Conservation (phyloP, 2,797 vertebrate genomes). For the Myiotriccus ornatus region DNA sequence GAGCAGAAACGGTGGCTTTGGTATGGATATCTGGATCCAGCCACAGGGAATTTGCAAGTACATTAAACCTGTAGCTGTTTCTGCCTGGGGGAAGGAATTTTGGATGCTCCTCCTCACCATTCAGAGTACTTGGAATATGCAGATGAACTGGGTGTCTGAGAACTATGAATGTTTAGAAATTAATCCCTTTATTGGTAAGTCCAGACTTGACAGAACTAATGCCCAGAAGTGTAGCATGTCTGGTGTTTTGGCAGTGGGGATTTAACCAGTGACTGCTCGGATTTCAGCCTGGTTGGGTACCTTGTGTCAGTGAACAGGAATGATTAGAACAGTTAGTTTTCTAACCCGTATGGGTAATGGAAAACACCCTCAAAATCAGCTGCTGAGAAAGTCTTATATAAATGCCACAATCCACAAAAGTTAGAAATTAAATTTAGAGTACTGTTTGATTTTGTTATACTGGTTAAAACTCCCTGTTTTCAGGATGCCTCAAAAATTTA, state of each 20-base stretch:
- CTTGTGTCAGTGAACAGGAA: neutral
- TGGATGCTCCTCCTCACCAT: neutral
- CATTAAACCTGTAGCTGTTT: neutral
- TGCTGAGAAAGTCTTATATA: neutral
- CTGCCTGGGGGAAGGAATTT: neutral
- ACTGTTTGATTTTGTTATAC: neutral
- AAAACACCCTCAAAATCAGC: neutral
- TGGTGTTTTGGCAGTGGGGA: neutral
- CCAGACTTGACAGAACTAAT: neutral
- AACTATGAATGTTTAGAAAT: neutral
- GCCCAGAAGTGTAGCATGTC: neutral
- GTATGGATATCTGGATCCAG: rapidly evolving
- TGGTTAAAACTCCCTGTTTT: neutral
- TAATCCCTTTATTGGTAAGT: neutral
- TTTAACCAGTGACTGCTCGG: neutral
- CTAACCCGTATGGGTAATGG: neutral
- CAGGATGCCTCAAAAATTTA: neutral
- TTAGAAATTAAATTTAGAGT: neutral
- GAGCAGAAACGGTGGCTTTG: neutral
- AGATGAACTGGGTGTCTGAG: neutral
- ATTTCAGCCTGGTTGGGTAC: neutral
- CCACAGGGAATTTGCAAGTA: too few relatives aligned
- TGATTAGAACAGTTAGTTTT: neutral
- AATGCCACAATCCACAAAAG: neutral
- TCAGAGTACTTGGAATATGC: neutral